These are phyloP conservation scores for Crepidodera aurea DNA, from an alignment of 2,888 invertebrate genomes.

Conservation along the genomic window DNA sequence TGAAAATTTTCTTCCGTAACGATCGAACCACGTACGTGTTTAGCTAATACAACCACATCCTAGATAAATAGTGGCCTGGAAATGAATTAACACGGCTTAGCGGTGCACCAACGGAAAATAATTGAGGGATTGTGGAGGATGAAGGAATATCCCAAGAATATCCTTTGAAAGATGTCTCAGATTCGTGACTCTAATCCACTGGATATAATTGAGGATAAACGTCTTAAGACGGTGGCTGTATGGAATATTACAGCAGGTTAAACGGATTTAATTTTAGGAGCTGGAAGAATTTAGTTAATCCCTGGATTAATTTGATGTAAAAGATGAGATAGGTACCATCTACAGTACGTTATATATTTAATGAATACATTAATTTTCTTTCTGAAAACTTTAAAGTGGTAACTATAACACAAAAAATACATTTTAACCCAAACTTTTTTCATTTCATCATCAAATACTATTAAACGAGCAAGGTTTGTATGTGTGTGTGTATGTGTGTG, in stretches of 20 bases:
- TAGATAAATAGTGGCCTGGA: conserved; percentile 21
- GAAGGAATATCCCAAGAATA: conserved; percentile 7
- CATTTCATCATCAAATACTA: too few species aligned
- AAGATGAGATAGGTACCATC: too few species aligned
- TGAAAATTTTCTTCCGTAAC: conserved; percentile 32
- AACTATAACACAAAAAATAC: too few species aligned
- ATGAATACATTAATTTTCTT: too few species aligned
- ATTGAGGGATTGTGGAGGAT: conserved; percentile 19
- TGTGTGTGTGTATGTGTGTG: too few species aligned
- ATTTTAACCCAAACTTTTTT: too few species aligned
- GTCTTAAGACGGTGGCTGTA: neutral
- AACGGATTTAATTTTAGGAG: neutral
- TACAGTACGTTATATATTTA: too few species aligned
- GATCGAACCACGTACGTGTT: conserved; percentile 24
- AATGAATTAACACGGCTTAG: conserved; percentile 41
- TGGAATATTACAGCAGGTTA: neutral
- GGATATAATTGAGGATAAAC: conserved; percentile 17
- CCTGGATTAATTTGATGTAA: too few species aligned
- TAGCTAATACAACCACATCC: conserved; percentile 8
- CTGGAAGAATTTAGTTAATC: neutral
- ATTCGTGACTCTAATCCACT: conserved; percentile 16
- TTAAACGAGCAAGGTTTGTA: too few species aligned
- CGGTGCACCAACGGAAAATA: conserved; percentile 30
- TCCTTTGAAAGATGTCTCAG: conserved; percentile 20
- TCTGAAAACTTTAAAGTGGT: too few species aligned